phyloP scores from a whole-genome alignment of 2,797 vertebrate genomes.

The Macropodus opercularis region DNA sequence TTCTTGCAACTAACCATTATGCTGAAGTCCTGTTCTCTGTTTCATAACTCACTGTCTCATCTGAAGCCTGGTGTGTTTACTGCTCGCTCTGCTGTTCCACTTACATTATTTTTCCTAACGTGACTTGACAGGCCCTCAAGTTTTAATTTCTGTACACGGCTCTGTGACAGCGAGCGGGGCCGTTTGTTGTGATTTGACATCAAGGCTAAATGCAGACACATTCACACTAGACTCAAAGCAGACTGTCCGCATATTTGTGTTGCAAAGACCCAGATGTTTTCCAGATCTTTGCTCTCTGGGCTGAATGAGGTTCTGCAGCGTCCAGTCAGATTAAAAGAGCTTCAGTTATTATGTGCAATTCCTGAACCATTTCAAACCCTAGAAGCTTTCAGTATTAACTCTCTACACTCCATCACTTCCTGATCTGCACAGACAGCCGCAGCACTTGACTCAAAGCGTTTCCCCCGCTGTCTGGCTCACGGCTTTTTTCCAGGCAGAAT shows the following conservation, averaged over 20 bases:
- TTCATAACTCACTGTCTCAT: slow-evolving; percentile 34
- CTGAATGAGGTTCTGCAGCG: slow-evolving; percentile 5
- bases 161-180: slow-evolving; percentile 23
- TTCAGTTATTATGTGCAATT: not conserved
- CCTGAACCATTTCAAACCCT: not conserved
- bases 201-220: slow-evolving; percentile 36
- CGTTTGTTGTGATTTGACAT: slow-evolving; percentile 44
- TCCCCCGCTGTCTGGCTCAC: slow-evolving; percentile 43
- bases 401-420: slow-evolving; percentile 11
- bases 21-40: slow-evolving; percentile 24
- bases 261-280: slow-evolving; percentile 63
- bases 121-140: slow-evolving; percentile 34
- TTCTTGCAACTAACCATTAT: slow-evolving; percentile 16
- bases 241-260: slow-evolving; percentile 62
- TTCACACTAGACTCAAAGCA: slow-evolving; percentile 39
- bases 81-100: not conserved
- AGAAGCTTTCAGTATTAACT: slow-evolving; percentile 2
- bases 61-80: slow-evolving; percentile 18
- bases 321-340: slow-evolving; percentile 13
- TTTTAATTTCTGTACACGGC: slow-evolving; percentile 19
- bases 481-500: slow-evolving; percentile 69
- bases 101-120: slow-evolving; percentile 18
- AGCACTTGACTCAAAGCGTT: slow-evolving; percentile 53
- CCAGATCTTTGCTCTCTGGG: slow-evolving; percentile 18
- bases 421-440: slow-evolving; percentile 12